A percentile compares a stretch with the other conserved stretches of the same genome.
Evolutionary conservation across 2,888 invertebrate genomes (phyloP).

Genomic region (Drosophila rellima): DNA sequence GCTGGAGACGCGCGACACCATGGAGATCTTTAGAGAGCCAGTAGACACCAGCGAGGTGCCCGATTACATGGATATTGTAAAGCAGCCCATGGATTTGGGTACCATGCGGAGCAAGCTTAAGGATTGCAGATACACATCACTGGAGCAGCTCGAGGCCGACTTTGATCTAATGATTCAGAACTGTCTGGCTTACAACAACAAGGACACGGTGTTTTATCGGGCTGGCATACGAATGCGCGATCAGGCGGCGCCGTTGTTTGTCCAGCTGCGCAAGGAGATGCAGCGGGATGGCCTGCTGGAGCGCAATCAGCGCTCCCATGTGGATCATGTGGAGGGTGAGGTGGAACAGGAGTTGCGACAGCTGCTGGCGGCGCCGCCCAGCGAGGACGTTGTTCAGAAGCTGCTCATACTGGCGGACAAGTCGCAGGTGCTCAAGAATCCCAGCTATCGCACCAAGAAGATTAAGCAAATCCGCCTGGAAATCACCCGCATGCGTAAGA

Average conservation of each 20-base stretch:
- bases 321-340: conserved; percentile 87
- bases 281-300: conserved; percentile 84
- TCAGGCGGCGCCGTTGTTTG: conserved; percentile 92
- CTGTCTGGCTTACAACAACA: conserved; percentile 97
- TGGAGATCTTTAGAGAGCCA: conserved; percentile 96
- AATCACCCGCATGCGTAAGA: conserved; percentile 87
- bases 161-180: conserved; percentile 98
- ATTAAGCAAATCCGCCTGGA: conserved; percentile 88
- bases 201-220: conserved; percentile 97
- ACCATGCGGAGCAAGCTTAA: conserved; percentile 94
- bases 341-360: conserved; percentile 87
- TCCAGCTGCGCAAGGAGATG: conserved; percentile 91
- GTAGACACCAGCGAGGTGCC: conserved; percentile 95
- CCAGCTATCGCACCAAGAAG: conserved; percentile 87
- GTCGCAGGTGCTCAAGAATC: conserved; percentile 88
- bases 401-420: conserved; percentile 88
- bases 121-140: conserved; percentile 88
- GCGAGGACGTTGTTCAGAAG: conserved; percentile 84
- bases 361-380: conserved; percentile 81
- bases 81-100: conserved; percentile 94
- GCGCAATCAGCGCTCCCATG: conserved; percentile 82
- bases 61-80: conserved; percentile 94
- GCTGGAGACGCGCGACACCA: conserved; percentile 92
- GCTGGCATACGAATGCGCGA: conserved; percentile 96
- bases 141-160: conserved; percentile 94